A percentile compares a stretch with the other conserved stretches of the same genome.
These are phyloP conservation scores for Arenaria interpres DNA, from an alignment of 2,113 vertebrate species.

Conservation along the genomic window DNA sequence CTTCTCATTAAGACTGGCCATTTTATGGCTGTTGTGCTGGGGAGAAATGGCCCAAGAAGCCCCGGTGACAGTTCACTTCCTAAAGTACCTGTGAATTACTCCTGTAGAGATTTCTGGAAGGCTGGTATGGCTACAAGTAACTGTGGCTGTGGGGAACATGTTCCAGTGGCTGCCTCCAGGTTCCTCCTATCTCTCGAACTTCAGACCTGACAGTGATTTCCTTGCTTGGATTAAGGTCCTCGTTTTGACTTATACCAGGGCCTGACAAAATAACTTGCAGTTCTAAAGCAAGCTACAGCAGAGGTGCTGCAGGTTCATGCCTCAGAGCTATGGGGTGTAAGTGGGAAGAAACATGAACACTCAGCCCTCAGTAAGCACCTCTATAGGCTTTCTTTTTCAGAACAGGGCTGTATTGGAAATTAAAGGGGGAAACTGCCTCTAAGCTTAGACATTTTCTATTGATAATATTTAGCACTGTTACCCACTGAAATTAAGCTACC, in stretches of 20 bases:
- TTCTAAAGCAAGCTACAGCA: background rate
- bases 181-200: background rate
- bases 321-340: background rate
- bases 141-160: fast-evolving
- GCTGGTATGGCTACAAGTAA: background rate
- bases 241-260: background rate
- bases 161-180: background rate
- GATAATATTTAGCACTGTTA: background rate
- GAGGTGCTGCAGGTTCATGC: background rate
- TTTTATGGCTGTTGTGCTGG: background rate
- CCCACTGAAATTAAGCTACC: background rate
- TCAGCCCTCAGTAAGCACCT: background rate
- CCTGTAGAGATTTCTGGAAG: background rate
- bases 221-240: background rate
- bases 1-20: background rate
- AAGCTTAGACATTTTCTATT: background rate
- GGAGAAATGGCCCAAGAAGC: background rate
- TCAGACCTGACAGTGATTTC: background rate
- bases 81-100: background rate
- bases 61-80: background rate
- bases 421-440: background rate
- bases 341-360: background rate
- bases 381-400: background rate
- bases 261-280: background rate
- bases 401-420: background rate